Percentiles rank a stretch among this genome's conserved stretches.
These are phyloP conservation scores for Tragelaphus eurycerus DNA, from an alignment of 2,797 vertebrate species.

Conservation along the genomic window DNA sequence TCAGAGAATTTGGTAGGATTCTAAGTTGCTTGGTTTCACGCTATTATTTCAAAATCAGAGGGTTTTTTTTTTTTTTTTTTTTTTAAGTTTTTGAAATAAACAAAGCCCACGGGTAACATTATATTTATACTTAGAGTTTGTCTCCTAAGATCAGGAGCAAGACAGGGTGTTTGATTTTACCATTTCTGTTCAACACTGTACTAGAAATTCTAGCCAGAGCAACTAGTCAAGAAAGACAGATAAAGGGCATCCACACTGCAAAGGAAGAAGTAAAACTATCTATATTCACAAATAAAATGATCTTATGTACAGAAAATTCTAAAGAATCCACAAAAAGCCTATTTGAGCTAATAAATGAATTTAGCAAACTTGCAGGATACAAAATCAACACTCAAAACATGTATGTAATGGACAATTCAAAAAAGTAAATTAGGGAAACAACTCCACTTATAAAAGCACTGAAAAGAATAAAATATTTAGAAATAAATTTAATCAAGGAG, in stretches of 20 bases:
- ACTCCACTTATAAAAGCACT: not conserved
- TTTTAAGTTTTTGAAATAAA: not conserved
- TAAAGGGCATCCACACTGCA: not conserved
- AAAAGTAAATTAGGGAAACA: not conserved
- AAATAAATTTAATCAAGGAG: not conserved
- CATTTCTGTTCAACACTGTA: not conserved
- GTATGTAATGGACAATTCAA: not conserved
- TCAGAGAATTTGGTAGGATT: not conserved
- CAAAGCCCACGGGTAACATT: not conserved
- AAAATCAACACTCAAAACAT: not conserved
- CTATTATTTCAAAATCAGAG: not conserved
- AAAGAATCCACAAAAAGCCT: not conserved
- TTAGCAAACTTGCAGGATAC: not conserved
- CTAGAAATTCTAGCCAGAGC: not conserved
- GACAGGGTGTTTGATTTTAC: not conserved
- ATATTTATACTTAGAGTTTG: not conserved
- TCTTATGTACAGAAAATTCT: not conserved
- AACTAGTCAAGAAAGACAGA: slow-evolving; percentile 5
- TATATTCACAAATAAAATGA: not conserved
- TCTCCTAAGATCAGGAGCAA: not conserved
- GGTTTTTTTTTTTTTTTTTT: not conserved
- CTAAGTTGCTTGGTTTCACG: not conserved
- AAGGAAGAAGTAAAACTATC: slow-evolving; percentile 18
- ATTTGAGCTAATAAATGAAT: not conserved
- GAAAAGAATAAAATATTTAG: not conserved